Conservation (phyloP, 53 echinoderm and acorn worm species). For the Antedon mediterranea region DNA sequence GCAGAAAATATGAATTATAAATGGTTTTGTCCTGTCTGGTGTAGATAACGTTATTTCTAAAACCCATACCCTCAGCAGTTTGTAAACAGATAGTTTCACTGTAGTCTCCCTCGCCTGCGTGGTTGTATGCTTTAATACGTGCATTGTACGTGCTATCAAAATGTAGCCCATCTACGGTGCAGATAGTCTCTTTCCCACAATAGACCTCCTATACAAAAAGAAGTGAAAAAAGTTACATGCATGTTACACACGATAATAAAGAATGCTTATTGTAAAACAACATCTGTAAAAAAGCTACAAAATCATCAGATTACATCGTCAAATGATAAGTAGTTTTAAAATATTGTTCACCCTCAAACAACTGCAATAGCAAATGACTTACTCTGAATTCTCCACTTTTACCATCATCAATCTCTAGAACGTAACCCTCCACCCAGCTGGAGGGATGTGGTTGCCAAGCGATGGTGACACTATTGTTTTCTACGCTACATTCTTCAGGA, state of each 20-base stretch:
- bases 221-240: background rate
- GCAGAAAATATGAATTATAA: too few relatives aligned
- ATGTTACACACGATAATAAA: too few relatives aligned
- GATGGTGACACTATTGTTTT: conserved; percentile 95
- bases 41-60: too few relatives aligned
- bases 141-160: conserved; percentile 96
- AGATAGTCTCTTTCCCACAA: conserved; percentile 83
- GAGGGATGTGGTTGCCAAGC: conserved; percentile 94
- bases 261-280: too few relatives aligned
- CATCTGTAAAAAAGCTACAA: too few relatives aligned
- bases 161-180: conserved; percentile 91
- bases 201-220: conserved; percentile 96
- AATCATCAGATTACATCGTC: too few relatives aligned
- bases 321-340: too few relatives aligned
- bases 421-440: conserved; percentile 95
- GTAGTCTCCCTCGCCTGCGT: conserved; percentile 97
- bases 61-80: conserved; percentile 79
- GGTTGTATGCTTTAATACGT: conserved; percentile 87
- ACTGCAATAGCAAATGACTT: too few relatives aligned
- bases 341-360: too few relatives aligned
- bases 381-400: conserved; percentile 93
- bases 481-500: conserved; percentile 85
- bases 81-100: conserved; percentile 89
- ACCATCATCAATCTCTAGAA: conserved; percentile 90
- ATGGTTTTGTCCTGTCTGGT: too few relatives aligned